These are phyloP conservation scores for Chironomus striatipennis DNA, from an alignment of 1,140 invertebrate species.

Conservation along the genomic window DNA sequence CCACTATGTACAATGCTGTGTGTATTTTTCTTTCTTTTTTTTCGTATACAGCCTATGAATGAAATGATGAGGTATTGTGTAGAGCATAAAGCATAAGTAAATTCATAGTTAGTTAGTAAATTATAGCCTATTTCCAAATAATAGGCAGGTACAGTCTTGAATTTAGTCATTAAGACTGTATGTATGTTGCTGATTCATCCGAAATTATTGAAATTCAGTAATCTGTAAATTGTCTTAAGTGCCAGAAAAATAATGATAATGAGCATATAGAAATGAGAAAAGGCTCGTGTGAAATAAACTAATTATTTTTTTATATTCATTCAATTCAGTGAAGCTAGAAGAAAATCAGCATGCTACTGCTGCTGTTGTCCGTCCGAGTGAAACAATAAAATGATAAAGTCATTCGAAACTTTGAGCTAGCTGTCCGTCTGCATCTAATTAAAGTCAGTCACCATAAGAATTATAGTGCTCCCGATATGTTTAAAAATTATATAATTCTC, in stretches of 20 bases:
- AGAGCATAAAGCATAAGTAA: conserved; percentile 1
- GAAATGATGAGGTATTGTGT: not conserved
- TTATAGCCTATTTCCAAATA: not conserved
- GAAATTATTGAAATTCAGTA: conserved; percentile 14
- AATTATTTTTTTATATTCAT: conserved; percentile 1
- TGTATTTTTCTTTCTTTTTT: not conserved
- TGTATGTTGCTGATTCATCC: conserved; percentile 4
- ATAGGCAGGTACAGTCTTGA: conserved; percentile 5
- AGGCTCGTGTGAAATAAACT: conserved; percentile 12
- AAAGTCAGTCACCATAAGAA: not conserved
- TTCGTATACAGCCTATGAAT: not conserved
- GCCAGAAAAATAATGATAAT: conserved; percentile 14
- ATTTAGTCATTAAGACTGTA: conserved; percentile 10
- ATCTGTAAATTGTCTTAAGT: conserved; percentile 9
- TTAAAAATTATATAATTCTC: too few species aligned
- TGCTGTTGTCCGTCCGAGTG: not conserved
- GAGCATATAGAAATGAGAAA: conserved; percentile 7
- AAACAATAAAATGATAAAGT: conserved; percentile 14
- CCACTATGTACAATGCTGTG: too few species aligned
- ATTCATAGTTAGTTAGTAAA: conserved; percentile 14
- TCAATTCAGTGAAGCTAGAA: not conserved
- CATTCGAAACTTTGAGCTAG: not conserved
- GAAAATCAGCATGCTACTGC: not conserved
- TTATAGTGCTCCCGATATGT: conserved; percentile 5
- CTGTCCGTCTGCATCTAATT: not conserved